phyloP scores from a whole-genome alignment of 2,888 invertebrate genomes.

The Crepidodera aurea region DNA sequence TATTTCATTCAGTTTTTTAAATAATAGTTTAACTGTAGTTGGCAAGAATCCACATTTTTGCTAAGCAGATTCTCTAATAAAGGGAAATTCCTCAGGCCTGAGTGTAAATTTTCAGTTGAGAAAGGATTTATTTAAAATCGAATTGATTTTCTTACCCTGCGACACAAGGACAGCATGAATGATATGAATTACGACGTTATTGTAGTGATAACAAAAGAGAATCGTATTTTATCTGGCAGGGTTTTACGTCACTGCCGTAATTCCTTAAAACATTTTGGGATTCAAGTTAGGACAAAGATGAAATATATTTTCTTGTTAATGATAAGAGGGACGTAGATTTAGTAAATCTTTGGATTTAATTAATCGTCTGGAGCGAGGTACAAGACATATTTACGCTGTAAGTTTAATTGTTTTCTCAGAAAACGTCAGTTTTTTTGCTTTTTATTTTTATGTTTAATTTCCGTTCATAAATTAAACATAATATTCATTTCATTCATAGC shows the following conservation, averaged over 20 bases:
- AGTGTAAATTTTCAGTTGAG: neutral
- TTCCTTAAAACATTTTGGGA: neutral
- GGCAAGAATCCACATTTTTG: no score
- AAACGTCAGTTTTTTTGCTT: no score
- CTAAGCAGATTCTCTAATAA: no score
- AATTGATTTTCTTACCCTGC: conserved; percentile 9
- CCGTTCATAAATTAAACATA: no score
- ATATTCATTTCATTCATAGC: no score
- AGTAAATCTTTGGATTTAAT: neutral
- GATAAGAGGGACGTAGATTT: neutral
- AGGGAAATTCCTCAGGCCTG: no score
- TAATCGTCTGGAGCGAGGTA: no score
- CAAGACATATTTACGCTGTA: no score
- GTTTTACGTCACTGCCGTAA: neutral
- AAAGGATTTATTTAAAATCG: conserved; percentile 6
- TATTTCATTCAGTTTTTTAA: no score
- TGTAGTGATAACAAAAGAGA: conserved; percentile 8
- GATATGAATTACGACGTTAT: conserved; percentile 7
- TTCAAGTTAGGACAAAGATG: neutral
- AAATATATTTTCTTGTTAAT: neutral
- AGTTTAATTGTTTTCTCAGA: no score
- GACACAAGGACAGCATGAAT: neutral
- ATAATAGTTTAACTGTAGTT: no score
- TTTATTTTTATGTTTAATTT: no score
- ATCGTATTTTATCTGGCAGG: neutral